phyloP scores from a whole-genome alignment of 2,888 invertebrate genomes.

The Cantharis lateralis region DNA sequence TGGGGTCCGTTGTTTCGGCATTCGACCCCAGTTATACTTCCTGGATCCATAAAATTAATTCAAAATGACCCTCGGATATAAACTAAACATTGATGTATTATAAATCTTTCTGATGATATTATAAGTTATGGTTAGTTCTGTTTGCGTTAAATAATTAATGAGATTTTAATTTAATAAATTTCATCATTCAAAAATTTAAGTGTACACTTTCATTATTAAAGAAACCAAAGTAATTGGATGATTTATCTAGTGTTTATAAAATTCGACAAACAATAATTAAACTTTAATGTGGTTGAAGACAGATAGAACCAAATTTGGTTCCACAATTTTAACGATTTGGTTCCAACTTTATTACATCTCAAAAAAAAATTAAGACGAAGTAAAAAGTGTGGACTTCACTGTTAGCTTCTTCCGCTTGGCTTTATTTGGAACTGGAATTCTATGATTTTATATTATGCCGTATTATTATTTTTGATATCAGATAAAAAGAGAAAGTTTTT shows the following conservation, averaged over 20 bases:
- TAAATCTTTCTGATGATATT: not conserved
- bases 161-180: not conserved
- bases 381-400: too few relatives aligned
- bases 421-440: not conserved
- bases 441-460: too few relatives aligned
- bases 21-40: constrained; percentile 34
- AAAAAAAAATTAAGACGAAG: too few relatives aligned
- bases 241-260: not conserved
- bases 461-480: too few relatives aligned
- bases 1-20: constrained; percentile 37
- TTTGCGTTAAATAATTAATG: not conserved
- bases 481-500: too few relatives aligned
- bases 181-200: not conserved
- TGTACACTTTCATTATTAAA: not conserved
- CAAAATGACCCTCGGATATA: constrained; percentile 27
- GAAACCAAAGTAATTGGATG: not conserved
- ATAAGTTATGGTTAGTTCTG: not conserved
- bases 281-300: too few relatives aligned
- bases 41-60: constrained; percentile 38
- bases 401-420: too few relatives aligned
- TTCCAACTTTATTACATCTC: too few relatives aligned
- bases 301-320: too few relatives aligned
- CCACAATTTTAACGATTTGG: too few relatives aligned
- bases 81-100: constrained; percentile 18
- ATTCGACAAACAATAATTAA: not conserved